Evolutionary conservation across 2,797 vertebrate genomes (phyloP).

Genomic region (Chanos chanos): DNA sequence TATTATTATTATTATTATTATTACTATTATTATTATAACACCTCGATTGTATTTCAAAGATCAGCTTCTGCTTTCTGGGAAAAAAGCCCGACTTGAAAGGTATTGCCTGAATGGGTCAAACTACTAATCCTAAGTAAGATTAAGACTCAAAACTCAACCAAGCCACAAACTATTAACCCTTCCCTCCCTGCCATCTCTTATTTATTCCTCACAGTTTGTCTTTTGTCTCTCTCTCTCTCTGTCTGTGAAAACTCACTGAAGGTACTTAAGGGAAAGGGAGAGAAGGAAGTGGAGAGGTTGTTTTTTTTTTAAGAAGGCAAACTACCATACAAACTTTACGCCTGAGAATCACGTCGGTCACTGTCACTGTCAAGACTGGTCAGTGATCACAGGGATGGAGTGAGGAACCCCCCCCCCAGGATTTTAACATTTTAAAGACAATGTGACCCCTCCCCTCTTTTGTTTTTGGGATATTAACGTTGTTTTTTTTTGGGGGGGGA

Average conservation of each 20-base stretch:
- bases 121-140: conserved; percentile 60
- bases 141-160: conserved; percentile 30
- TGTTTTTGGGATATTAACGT: no score
- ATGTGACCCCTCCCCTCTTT: no score
- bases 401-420: no score
- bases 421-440: no score
- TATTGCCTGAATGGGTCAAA: conserved; percentile 47
- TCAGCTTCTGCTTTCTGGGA: conserved; percentile 68
- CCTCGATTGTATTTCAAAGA: conserved; percentile 65
- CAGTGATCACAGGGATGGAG: no score
- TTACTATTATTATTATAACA: conserved; percentile 64
- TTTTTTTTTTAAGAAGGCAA: no score
- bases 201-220: conserved; percentile 29
- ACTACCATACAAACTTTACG: no score
- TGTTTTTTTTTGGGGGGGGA: no score
- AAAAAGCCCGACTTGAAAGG: conserved; percentile 55
- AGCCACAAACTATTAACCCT: conserved; percentile 22
- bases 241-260: conserved; percentile 54
- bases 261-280: conserved; percentile 62
- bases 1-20: no score
- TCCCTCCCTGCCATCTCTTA: conserved; percentile 22
- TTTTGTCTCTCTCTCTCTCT: conserved; percentile 27
- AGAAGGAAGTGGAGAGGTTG: conserved; percentile 1
- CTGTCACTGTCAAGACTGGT: no score
- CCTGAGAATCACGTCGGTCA: no score